phyloP scores from a whole-genome alignment of 2,113 vertebrate genomes.

The Aptenodytes forsteri region DNA sequence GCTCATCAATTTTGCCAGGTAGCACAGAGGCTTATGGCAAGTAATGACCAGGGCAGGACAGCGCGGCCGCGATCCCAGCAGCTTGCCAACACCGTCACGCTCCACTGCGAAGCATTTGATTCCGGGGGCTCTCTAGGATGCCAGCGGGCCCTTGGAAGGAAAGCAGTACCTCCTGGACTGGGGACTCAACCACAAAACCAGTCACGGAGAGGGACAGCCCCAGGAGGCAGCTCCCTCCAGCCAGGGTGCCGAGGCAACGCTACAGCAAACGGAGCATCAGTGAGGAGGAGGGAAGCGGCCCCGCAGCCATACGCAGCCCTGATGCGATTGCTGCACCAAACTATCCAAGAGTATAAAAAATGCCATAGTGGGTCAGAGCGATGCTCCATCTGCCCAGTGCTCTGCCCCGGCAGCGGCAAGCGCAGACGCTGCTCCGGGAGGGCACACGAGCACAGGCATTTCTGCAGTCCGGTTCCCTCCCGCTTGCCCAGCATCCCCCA shows the following conservation, averaged over 20 bases:
- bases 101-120: not conserved
- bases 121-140: fast-evolving
- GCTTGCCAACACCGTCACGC: not conserved
- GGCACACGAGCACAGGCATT: fast-evolving
- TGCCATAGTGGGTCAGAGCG: fast-evolving
- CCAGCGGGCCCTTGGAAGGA: not conserved
- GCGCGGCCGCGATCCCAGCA: fast-evolving
- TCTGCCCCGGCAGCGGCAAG: not conserved
- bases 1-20: not conserved
- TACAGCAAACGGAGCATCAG: not conserved
- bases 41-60: not conserved
- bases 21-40: not conserved
- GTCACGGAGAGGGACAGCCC: not conserved
- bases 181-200: not conserved
- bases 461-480: not conserved
- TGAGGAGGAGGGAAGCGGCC: not conserved
- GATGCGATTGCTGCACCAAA: not conserved
- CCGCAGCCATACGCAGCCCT: not conserved
- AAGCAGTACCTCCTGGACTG: not conserved
- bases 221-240: not conserved
- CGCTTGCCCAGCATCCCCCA: not conserved
- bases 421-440: not conserved
- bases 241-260: not conserved
- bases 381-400: not conserved
- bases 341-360: not conserved